Evolutionary conservation across 2,797 vertebrate species (phyloP), one percentile per base, ranked within the genome.

Genomic region (Pseudochaenichthys georgianus): DNA sequence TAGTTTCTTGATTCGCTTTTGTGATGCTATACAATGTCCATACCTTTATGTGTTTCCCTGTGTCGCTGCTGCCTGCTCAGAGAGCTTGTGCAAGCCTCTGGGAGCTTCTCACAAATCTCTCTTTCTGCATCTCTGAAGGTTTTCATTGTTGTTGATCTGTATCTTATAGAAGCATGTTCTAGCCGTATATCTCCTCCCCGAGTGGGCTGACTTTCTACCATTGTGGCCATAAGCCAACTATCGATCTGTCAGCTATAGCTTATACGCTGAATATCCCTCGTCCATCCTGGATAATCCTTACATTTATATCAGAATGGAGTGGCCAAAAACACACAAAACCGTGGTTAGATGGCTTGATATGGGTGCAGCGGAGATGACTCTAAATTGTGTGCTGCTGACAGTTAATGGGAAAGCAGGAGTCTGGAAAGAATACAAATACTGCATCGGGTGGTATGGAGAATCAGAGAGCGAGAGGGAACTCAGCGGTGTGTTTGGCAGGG

Each of bases 251-350:
- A 84, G 61, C 65, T 42, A 52, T 46, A 70, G 83, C 60, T 80
- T 73, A 6, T 38, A 86, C 57, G 41, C 55, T 63, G 59, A 87
- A 80, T 78, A 79, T 78, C 76, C 68, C 63, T 81, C 77, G 75
- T 90, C 77, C 88, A 84, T 87, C 77, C 73, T 53, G 70, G 81
- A 83, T 87, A 88, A 90, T 87, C 84, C 73, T 79, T 76, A 82
- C 68, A 82, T 89, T 86, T 83, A 62, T 86, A 74, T 83, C 80
- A 74, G 82, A 86, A 91, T 78, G 59, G 66, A 80, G 70, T 38
- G 50, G 55, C 62, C 64, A 73, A 79, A 90, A 86, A 79, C 57
- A 73, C 54, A 82, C 66, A 85, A 58, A 61, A 68, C 50, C 38
- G 60, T 53, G 34, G 23, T 75, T 73, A 64, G 78, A 59, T 70